Evolutionary conservation across 2,113 vertebrate genomes (phyloP).

Genomic region (Hippopotamus amphibius): DNA sequence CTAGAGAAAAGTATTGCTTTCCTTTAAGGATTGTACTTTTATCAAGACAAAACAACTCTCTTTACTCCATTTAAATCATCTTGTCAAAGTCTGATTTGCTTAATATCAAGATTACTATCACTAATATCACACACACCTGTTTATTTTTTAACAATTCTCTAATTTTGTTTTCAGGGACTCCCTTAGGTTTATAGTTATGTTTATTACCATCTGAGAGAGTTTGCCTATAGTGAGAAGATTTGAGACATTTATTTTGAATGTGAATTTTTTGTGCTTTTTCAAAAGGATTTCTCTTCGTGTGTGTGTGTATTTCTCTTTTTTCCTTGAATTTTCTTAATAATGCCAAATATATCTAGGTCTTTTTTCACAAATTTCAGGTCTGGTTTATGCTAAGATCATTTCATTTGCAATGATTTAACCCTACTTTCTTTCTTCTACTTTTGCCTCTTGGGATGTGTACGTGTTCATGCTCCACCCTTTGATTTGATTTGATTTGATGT

Average conservation of each 20-base stretch:
- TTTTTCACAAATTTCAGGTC: background rate
- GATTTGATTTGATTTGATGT: background rate
- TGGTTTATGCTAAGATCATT: background rate
- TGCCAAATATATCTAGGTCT: background rate
- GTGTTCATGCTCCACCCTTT: background rate
- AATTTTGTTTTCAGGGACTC: background rate
- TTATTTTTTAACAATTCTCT: background rate
- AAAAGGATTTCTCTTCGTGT: background rate
- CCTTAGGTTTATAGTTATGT: background rate
- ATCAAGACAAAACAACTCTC: background rate
- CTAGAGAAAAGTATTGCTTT: background rate
- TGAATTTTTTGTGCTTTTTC: background rate
- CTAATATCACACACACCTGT: background rate
- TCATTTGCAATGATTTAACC: background rate
- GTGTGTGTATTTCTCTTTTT: background rate
- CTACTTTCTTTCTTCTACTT: background rate
- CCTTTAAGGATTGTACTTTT: background rate
- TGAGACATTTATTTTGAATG: conserved; percentile 25
- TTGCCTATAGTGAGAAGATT: background rate
- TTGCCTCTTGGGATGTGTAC: background rate
- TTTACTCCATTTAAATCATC: conserved; percentile 13
- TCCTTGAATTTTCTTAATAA: background rate
- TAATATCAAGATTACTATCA: background rate
- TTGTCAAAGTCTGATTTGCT: background rate
- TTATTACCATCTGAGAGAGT: background rate